Conservation (phyloP, 2,888 invertebrate species). For the Lepidocyrtinus sp. region DNA sequence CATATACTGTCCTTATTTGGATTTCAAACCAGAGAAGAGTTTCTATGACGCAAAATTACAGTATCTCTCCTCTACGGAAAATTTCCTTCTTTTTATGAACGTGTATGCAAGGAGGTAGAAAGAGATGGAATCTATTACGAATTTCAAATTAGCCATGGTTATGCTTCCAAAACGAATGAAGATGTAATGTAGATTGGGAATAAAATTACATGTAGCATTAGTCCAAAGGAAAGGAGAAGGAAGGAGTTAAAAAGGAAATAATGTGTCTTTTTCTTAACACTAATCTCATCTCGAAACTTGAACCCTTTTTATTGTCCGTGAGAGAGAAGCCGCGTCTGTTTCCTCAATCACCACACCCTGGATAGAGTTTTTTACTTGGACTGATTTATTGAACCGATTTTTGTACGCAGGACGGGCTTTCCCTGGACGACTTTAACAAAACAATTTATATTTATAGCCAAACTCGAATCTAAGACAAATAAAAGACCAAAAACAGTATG, state of each 20-base stretch:
- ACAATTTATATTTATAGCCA: too few relatives aligned
- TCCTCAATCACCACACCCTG: slow-evolving; percentile 63
- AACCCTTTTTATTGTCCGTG: slow-evolving; percentile 11
- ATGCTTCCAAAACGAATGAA: background rate
- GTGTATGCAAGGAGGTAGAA: too few relatives aligned
- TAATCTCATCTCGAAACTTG: slow-evolving; percentile 5
- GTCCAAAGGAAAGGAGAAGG: background rate
- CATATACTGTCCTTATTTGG: too few relatives aligned
- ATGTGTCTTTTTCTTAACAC: slow-evolving; percentile 21
- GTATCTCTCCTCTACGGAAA: too few relatives aligned
- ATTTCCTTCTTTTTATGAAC: too few relatives aligned
- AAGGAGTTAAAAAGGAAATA: slow-evolving; percentile 24
- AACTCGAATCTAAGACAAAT: too few relatives aligned
- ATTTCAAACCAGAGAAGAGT: too few relatives aligned
- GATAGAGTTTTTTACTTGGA: slow-evolving; percentile 53
- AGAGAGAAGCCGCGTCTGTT: background rate
- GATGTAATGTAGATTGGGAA: slow-evolving; percentile 1
- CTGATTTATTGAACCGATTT: slow-evolving; percentile 68
- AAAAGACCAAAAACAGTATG: too few relatives aligned
- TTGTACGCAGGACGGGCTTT: background rate
- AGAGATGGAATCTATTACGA: background rate
- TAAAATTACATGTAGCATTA: background rate
- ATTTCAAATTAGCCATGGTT: slow-evolving; percentile 14
- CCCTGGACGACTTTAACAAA: background rate
- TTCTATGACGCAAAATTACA: too few relatives aligned